These are phyloP conservation scores for Petroica traversi DNA, from an alignment of 2,113 vertebrate genomes.

Conservation along the genomic window DNA sequence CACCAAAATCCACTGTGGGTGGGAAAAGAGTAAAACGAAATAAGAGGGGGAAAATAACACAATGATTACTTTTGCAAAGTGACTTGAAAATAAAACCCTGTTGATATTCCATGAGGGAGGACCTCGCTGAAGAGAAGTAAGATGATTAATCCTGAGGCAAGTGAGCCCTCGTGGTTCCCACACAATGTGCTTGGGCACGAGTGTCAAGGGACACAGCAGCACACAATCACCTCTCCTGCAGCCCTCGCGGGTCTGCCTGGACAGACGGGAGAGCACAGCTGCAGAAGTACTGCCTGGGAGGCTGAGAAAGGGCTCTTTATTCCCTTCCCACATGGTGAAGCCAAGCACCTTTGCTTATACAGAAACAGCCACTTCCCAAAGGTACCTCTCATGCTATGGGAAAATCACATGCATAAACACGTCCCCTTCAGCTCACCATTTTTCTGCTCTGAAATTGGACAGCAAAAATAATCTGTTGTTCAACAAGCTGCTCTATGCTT, in stretches of 20 bases:
- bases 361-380: background rate
- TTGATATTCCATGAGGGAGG: background rate
- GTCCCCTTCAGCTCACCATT: background rate
- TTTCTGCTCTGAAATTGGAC: background rate
- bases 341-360: background rate
- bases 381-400: background rate
- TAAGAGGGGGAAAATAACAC: background rate
- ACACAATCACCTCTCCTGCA: background rate
- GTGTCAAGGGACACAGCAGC: background rate
- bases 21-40: conserved; percentile 14
- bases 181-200: background rate
- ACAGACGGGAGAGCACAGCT: background rate
- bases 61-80: background rate
- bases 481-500: background rate
- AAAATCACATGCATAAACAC: background rate
- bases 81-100: background rate
- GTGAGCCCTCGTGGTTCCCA: background rate
- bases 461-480: background rate
- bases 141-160: background rate
- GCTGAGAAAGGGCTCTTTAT: background rate
- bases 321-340: background rate
- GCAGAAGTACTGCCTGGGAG: background rate
- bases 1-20: conserved; percentile 92
- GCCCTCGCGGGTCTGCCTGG: background rate
- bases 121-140: background rate